Evolutionary conservation across 2,888 invertebrate genomes (phyloP), one percentile per base, ranked within the genome.

Genomic region (Choreutis nemorana): DNA sequence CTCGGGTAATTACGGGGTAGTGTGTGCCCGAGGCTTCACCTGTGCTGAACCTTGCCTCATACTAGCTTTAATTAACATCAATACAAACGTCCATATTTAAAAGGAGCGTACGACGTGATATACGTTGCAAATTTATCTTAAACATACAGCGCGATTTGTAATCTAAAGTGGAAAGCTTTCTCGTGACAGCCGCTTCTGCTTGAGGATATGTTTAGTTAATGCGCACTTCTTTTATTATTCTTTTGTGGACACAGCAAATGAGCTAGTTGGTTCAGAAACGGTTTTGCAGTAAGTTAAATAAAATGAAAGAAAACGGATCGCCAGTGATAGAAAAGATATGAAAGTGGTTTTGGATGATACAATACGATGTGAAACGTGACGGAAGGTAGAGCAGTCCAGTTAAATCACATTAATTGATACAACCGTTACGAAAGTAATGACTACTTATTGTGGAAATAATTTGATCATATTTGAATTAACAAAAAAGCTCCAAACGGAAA

Each of bases 341-440:
- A n/a, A n/a, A n/a, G n/a, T n/a, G n/a, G n/a, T n/a, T n/a, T n/a
- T n/a, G n/a, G n/a, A n/a, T n/a, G n/a, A n/a, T n/a, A n/a, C n/a
- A n/a, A n/a, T n/a, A n/a, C n/a, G n/a, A n/a, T n/a, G n/a, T 26
- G 33, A 62, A 55, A 73, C 73, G 72, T 72, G 73, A 67, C 65
- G 59, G 59, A 50, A 50, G 57, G 58, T 54, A 44, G 52, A 61
- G 61, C 60, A 59, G 56, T 58, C 64, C 61, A 56, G 62, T 71
- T 65, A 67, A 65, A 71, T 66, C 61, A 67, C 52, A 62, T 66
- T 71, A 72, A 73, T 71, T 72, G 68, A 66, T 59, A 63, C 49
- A 58, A 73, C 75, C 75, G 77, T 75, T 77, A 75, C 47, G 42
- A 53, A 49, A 55, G n/a, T 67, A 71, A 71, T 67, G 67, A 70